A percentile compares a stretch with the other conserved stretches of the same genome.
Conservation (phyloP, 2,797 vertebrate species). For the Falco naumanni region DNA sequence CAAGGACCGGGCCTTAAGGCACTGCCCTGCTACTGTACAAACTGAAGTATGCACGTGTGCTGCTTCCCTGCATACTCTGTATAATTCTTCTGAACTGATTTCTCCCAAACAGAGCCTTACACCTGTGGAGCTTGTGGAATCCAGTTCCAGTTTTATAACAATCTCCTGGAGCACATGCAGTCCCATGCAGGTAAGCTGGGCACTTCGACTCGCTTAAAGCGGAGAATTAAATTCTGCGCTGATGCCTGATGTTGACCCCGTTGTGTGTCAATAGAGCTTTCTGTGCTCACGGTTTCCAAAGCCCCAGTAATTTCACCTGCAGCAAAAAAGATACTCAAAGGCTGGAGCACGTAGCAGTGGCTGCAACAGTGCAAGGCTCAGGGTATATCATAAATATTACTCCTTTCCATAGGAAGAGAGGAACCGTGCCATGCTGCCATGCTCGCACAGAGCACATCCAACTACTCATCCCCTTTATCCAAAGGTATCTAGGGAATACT, state of each 20-base stretch:
- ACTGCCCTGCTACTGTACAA: background rate
- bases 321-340: background rate
- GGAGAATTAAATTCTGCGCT: slow-evolving; percentile 33
- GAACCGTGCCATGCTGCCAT: accelerated
- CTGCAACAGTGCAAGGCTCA: background rate
- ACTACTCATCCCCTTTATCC: background rate
- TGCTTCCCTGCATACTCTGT: slow-evolving; percentile 9
- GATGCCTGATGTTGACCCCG: slow-evolving; percentile 30
- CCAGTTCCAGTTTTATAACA: slow-evolving; percentile 99
- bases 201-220: slow-evolving; percentile 17
- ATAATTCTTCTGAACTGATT: slow-evolving; percentile 61
- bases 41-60: slow-evolving; percentile 46
- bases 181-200: slow-evolving; percentile 93
- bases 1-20: background rate
- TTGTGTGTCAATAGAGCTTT: background rate
- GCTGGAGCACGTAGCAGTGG: background rate
- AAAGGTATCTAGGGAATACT: background rate
- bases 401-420: background rate
- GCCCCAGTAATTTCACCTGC: slow-evolving; percentile 20
- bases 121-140: slow-evolving; percentile 99
- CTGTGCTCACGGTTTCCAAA: slow-evolving; percentile 30
- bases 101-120: slow-evolving; percentile 94
- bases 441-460: background rate
- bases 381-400: background rate
- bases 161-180: slow-evolving; percentile 99